Evolutionary conservation across 2,888 invertebrate genomes (phyloP), one percentile per base, ranked within the genome.

Genomic region (Sesamia inferens): DNA sequence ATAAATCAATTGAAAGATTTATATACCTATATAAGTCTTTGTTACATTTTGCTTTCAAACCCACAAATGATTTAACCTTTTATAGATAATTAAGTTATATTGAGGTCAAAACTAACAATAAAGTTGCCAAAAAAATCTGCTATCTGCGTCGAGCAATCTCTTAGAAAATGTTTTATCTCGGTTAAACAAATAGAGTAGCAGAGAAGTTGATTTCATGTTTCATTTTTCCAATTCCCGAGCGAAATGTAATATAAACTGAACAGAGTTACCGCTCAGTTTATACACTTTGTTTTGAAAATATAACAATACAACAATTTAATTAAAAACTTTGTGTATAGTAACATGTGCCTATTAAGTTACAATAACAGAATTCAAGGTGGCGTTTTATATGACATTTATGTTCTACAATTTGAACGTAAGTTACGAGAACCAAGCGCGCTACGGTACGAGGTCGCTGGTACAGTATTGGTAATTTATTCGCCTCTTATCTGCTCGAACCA

Each of bases 391-490:
- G 58, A 67, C 57, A 61, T 74, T 79, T 64, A 69, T 75, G 63
- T 54, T 67, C 47, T 61, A 63, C 22, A 73, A 68, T 68, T 69
- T 57, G 22, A 68, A 66, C 24, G 44, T 51, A 61, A 24, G 58
- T n/a, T 47, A 14, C 2, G 11, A 39, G 39, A 68, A 44, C 58
- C 62, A 61, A 24, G 31, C 47, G 39, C 62, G 61, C 48, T 22
- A 11, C 47, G 47, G 31, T 44, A 42, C 16, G n/a, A 51, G 39
- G 13, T 64, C 47, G 51, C 19, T 57, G 68, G 66, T 65, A 71
- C 71, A 76, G 62, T 76, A 68, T 74, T 76, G 55, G 76, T 85
- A 84, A 90, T 89, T 85, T 85, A 89, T 88, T 73, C 76, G 74
- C 84, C 68, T 85, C 83, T 84, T 85, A 83, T 88, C 87, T 58